Conservation (phyloP, 2,888 invertebrate species). For the Agrilus mali region DNA sequence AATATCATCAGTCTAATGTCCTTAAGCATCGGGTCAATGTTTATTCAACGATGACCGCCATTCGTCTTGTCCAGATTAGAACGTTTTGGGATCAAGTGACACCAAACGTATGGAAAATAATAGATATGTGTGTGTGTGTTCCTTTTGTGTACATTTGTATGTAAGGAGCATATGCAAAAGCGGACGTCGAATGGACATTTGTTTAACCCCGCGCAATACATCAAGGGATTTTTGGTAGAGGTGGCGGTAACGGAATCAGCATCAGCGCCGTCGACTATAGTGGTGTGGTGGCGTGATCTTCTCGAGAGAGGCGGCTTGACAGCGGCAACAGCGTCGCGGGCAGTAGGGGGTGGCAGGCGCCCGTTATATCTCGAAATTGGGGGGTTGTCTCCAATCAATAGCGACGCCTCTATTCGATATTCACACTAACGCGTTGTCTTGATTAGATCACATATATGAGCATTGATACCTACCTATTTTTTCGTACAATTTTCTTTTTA, state of each 20-base stretch:
- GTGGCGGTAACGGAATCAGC: slow-evolving; percentile 10
- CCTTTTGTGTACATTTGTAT: slow-evolving; percentile 26
- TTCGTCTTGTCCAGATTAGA: slow-evolving; percentile 11
- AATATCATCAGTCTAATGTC: no score
- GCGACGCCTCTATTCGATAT: no score
- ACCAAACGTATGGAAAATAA: slow-evolving; percentile 12
- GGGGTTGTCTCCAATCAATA: no score
- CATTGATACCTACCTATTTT: no score
- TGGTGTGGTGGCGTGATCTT: not conserved
- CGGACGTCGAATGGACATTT: slow-evolving; percentile 31
- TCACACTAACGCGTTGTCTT: no score
- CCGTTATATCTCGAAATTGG: no score
- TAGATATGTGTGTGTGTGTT: slow-evolving; percentile 9
- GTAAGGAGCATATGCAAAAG: slow-evolving; percentile 32
- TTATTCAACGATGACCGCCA: slow-evolving; percentile 10
- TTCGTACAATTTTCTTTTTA: no score
- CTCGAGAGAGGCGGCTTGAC: slow-evolving; percentile 4
- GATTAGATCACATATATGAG: no score
- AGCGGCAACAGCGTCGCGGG: not conserved
- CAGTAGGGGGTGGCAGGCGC: not conserved
- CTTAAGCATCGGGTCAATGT: slow-evolving; percentile 3
- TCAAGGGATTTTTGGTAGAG: slow-evolving; percentile 31
- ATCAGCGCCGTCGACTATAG: not conserved
- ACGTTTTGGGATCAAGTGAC: slow-evolving; percentile 13
- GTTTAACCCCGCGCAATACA: slow-evolving; percentile 32